Conservation (phyloP, 2,113 vertebrate species). For the Sebastes schlegelii region DNA sequence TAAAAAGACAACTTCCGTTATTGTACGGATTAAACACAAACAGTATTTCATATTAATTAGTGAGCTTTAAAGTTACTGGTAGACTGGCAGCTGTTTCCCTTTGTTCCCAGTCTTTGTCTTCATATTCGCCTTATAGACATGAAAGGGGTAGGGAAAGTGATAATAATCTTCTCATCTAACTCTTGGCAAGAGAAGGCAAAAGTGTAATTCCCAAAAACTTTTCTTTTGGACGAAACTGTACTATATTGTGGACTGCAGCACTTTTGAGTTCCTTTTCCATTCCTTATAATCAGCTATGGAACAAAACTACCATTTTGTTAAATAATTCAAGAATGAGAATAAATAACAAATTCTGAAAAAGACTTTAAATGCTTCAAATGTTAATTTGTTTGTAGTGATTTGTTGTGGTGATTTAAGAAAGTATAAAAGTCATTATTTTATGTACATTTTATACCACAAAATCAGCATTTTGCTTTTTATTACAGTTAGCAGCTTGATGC, state of each 20-base stretch:
- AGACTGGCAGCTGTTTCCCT: too few relatives aligned
- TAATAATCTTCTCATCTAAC: too few relatives aligned
- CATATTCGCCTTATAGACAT: too few relatives aligned
- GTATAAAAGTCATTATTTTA: background rate
- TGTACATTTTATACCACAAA: background rate
- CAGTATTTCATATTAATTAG: too few relatives aligned
- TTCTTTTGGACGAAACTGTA: too few relatives aligned
- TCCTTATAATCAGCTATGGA: background rate
- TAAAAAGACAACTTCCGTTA: too few relatives aligned
- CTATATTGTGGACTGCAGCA: too few relatives aligned
- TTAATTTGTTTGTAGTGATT: background rate
- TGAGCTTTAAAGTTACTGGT: background rate
- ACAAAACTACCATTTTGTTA: background rate
- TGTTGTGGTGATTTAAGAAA: background rate
- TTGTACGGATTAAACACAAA: too few relatives aligned
- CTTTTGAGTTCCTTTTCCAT: background rate
- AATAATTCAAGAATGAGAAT: background rate
- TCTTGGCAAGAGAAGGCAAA: too few relatives aligned
- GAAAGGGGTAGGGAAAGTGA: too few relatives aligned
- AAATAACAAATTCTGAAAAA: background rate
- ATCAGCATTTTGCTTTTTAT: background rate
- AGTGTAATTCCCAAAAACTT: too few relatives aligned
- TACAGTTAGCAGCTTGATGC: slow-evolving; percentile 10
- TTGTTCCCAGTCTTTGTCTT: too few relatives aligned
- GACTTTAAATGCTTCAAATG: background rate